Base-by-base conservation (phyloP, 1,140 invertebrate species). In the Planococcus citri region DNA sequence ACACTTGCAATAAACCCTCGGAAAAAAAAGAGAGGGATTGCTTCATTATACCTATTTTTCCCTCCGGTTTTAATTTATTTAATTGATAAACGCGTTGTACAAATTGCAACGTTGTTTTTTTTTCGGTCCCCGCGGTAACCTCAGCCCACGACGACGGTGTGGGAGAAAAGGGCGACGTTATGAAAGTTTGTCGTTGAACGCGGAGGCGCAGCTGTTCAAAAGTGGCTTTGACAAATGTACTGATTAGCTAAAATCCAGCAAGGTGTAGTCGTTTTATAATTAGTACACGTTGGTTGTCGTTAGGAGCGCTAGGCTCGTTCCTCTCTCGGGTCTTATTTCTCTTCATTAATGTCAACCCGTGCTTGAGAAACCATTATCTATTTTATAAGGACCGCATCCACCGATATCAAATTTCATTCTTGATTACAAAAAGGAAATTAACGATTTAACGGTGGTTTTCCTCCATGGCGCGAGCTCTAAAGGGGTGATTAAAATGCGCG, bases 171-270 rank as follows among this genome's bases (percentile, higher is more conserved):
- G 22, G 60, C 1, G 60, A 24, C 3, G 41, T 51, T 27, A 20
- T 20, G 25, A 64, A 64, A 64, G 60, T 64, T 64, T 64, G 60
- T 64, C 60, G 60, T 64, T 64, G 21, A 4, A 25, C 10, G 20
- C 60, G 60, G 24, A 64, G 22, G 60, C 60, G 60, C 60, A 64
- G 60, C 60, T 64, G 60, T 64, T 64, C 60, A 17, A 64, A 64
- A 64, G 60, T 64, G 60, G 60, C 60, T 64, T 64, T 64, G 60
- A 64, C 60, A 64, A 64, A 64, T 64, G 60, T 64, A 64, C 60
- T 64, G 60, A 64, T 64, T 64, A 64, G 60, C 60, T 64, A 64
- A 64, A 64, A 64, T 64, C 60, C 60, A 64, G 22, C 60, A 64
- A 64, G 60, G 60, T 64, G 60, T 64, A 64, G 8, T 24, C 60